Evolutionary conservation across 2,888 invertebrate genomes (phyloP).

Genomic region (Phyto melanocephala): DNA sequence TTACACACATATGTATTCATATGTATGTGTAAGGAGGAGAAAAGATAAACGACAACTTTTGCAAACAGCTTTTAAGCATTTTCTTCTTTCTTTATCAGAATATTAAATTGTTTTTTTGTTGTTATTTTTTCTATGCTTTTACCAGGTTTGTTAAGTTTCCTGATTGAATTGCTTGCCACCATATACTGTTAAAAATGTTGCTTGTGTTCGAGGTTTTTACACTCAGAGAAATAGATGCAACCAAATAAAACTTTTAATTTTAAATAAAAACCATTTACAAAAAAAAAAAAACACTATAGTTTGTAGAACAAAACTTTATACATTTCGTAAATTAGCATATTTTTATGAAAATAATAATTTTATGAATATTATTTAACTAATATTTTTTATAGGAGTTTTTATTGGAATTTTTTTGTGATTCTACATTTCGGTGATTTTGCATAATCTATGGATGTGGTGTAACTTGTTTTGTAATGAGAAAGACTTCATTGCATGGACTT

Average conservation of each 20-base stretch:
- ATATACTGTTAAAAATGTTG: conserved; percentile 16
- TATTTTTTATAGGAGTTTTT: background rate
- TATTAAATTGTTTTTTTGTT: conserved; percentile 13
- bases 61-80: conserved; percentile 28
- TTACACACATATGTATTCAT: no score
- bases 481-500: conserved; percentile 40
- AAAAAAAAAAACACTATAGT: no score
- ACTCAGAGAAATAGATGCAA: background rate
- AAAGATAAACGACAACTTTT: background rate
- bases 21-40: background rate
- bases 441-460: conserved; percentile 73
- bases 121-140: conserved; percentile 8
- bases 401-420: background rate
- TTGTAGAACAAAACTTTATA: no score
- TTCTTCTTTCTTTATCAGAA: conserved; percentile 7
- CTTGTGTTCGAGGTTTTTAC: conserved; percentile 5
- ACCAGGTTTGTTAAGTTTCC: conserved; percentile 39
- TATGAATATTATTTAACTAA: conserved; percentile 7
- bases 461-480: conserved; percentile 75
- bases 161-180: conserved; percentile 38
- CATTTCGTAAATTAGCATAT: background rate
- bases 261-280: no score
- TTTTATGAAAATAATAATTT: no score
- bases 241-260: no score
- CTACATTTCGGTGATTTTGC: conserved; percentile 55